Evolutionary conservation across 2,113 vertebrate species (phyloP).

Genomic region (Plestiodon gilberti): DNA sequence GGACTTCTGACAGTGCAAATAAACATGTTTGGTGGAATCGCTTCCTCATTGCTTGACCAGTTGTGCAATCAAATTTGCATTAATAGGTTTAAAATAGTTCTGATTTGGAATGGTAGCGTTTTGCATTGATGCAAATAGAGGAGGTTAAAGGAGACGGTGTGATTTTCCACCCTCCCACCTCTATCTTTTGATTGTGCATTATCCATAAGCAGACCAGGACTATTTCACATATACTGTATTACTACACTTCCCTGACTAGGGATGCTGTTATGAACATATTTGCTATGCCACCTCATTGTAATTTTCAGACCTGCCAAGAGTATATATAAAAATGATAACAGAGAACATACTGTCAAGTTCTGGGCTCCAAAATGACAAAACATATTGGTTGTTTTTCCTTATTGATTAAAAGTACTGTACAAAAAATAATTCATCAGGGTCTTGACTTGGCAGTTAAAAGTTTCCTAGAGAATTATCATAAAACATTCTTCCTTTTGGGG

Average conservation of each 20-base stretch:
- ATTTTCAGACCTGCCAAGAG: background rate
- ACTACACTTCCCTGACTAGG: background rate
- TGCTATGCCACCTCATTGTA: background rate
- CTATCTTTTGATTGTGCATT: background rate
- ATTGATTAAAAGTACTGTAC: too few relatives aligned
- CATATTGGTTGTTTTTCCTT: too few relatives aligned
- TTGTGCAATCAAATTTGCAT: conserved; percentile 1
- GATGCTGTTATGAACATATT: background rate
- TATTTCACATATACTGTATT: background rate
- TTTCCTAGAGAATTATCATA: too few relatives aligned
- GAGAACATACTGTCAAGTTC: background rate
- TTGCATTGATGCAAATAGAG: conserved; percentile 15
- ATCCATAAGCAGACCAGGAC: too few relatives aligned
- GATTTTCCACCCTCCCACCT: too few relatives aligned
- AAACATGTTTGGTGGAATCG: background rate
- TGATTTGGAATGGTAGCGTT: background rate
- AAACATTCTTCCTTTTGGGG: too few relatives aligned
- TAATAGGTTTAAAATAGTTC: conserved; percentile 4
- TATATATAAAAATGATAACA: background rate
- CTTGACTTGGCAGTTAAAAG: too few relatives aligned
- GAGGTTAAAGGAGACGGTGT: background rate
- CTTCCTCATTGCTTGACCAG: background rate
- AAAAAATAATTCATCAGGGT: too few relatives aligned
- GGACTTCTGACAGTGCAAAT: background rate
- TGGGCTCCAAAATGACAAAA: background rate